Base-by-base conservation (phyloP, 2,797 vertebrate genomes). In the Bradypus variegatus region DNA sequence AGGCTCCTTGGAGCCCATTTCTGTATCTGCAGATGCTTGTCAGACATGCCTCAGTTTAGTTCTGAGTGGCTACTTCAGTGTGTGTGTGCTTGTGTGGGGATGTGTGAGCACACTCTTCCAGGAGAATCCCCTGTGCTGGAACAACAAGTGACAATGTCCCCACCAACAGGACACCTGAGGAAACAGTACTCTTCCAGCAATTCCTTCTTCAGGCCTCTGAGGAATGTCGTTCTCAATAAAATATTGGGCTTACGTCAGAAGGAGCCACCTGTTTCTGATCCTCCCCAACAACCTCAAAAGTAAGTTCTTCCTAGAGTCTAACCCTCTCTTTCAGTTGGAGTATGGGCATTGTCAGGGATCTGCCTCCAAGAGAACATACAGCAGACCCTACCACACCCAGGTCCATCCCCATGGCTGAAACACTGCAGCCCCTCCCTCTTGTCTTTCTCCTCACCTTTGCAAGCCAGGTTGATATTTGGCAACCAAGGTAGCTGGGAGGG, bases 91-190 rank as follows among this genome's bases (percentile, higher is more conserved):
- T 15, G 19, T 53, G 21, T 25, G 13, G 6, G 10, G 50, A 13
- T 5, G 4, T 69, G 36, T 6, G 8, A 27, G 38, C 3, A 64
- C 33, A 75, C 29, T 27, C 53, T 76, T 92, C 88, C 70, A 55
- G 36, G 48, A 93, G 84, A 50, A 89, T 58, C 75, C 81, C 89
- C 77, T 69, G n/a, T 80, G 73, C 88, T 72, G 58, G 41, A 94
- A 94, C 93, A 93, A 88, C 86, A 94, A 95, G 93, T 95, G 94
- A 90, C 95, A 96, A 93, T 95, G 95, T 96, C 95, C 95, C 94
- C 95, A 95, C 94, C 96, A 90, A 94, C 95, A 95, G 95, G 95
- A 95, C 90, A 94, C 94, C 93, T 60, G 86, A 93, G 92, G 95
- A 93, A 96, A 83, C 85, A 93, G 70, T 82, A n/a, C 67, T 88